Percentiles rank a stretch among this genome's conserved stretches.
phyloP scores from a whole-genome alignment of 2,113 vertebrate species.

The Alosa alosa region DNA sequence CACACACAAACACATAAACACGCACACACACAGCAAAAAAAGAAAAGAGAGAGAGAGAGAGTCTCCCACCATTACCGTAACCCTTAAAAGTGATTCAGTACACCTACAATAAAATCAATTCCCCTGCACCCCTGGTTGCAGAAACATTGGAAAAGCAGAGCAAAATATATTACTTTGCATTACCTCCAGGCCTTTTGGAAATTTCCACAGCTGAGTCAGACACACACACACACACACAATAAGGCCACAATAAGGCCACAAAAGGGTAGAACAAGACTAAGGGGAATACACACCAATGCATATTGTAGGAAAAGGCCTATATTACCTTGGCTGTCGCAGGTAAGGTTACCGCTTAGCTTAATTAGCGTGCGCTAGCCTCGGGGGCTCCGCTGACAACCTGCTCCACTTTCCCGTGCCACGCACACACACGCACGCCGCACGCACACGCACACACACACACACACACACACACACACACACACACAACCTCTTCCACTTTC shows the following conservation, averaged over 20 bases:
- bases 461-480: too few species aligned
- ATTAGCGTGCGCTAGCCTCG: neutral
- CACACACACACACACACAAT: neutral
- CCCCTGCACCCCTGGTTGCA: neutral
- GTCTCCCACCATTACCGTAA: neutral
- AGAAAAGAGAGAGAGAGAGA: neutral
- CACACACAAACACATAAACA: neutral
- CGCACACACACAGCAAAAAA: neutral
- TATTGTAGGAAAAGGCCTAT: neutral
- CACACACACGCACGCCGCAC: too few species aligned
- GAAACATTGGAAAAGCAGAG: slow-evolving; percentile 8
- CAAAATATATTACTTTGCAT: slow-evolving; percentile 10
- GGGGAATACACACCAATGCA: neutral
- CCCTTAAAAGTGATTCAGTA: slow-evolving; percentile 18
- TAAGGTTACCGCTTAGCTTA: slow-evolving; percentile 16
- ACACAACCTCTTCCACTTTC: neutral
- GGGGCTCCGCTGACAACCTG: neutral
- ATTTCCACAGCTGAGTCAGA: neutral
- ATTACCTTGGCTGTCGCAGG: neutral
- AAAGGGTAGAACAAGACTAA: neutral
- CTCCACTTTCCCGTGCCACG: neutral
- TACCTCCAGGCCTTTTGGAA: neutral
- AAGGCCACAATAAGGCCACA: neutral
- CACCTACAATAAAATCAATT: slow-evolving; percentile 17
- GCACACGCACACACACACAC: too few species aligned